A percentile compares a stretch with the other conserved stretches of the same genome.
Conservation (phyloP, 1,140 invertebrate genomes). For the Nasonia longicornis region DNA sequence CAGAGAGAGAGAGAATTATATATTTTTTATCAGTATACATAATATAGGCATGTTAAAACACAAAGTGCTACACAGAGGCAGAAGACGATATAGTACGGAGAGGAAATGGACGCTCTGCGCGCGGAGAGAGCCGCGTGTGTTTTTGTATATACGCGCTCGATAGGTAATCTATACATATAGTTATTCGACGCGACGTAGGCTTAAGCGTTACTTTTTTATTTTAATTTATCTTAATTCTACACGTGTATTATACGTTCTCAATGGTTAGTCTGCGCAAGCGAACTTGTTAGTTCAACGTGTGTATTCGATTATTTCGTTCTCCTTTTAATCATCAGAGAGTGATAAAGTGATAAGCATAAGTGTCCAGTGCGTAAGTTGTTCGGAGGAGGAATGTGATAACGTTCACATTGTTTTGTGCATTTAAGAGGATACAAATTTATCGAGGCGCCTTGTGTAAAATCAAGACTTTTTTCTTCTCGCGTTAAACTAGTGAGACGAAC, state of each 20-base stretch:
- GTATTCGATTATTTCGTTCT: constrained; percentile 22
- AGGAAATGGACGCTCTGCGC: not conserved
- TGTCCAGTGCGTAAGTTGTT: constrained; percentile 8
- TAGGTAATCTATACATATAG: no score
- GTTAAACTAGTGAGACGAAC: constrained; percentile 23
- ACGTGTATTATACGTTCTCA: constrained; percentile 23
- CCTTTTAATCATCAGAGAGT: constrained; percentile 25
- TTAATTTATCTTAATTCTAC: constrained; percentile 31
- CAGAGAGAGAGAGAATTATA: not conserved
- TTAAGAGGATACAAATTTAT: constrained; percentile 36
- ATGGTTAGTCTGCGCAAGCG: not conserved
- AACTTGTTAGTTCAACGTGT: constrained; percentile 12
- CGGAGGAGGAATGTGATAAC: constrained; percentile 19
- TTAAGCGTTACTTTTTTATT: constrained; percentile 32
- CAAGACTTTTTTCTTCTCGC: constrained; percentile 35
- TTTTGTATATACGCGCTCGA: constrained; percentile 3
- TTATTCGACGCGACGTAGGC: not conserved
- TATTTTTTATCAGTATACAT: constrained; percentile 29
- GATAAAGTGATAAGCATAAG: constrained; percentile 28
- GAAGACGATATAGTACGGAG: not conserved
- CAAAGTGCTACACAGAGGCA: not conserved
- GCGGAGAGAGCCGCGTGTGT: not conserved
- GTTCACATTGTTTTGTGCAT: constrained; percentile 42
- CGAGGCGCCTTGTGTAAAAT: constrained; percentile 15
- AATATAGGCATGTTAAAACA: not conserved